A percentile compares a stretch with the other conserved stretches of the same genome.
phyloP scores from a whole-genome alignment of 2,113 vertebrate species.

The Epinephelus lanceolatus region DNA sequence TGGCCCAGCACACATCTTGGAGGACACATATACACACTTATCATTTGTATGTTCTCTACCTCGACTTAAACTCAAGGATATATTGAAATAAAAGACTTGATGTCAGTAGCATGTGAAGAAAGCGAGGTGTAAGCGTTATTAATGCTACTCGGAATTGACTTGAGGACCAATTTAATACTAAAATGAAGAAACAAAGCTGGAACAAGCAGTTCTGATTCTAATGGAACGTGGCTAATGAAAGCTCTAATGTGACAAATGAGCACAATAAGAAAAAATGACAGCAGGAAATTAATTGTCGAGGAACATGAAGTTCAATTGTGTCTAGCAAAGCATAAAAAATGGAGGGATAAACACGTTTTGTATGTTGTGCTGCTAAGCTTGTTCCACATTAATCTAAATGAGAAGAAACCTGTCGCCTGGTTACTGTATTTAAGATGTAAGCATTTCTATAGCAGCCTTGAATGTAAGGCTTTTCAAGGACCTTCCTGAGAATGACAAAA shows the following conservation, averaged over 20 bases:
- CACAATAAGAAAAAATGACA: constrained; percentile 60
- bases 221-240: constrained; percentile 62
- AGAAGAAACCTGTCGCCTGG: neutral
- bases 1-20: constrained; percentile 98
- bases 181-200: constrained; percentile 32
- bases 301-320: constrained; percentile 23
- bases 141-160: constrained; percentile 21
- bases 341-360: constrained; percentile 31
- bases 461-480: neutral
- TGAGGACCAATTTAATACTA: constrained; percentile 34
- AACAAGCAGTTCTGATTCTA: constrained; percentile 32
- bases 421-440: neutral
- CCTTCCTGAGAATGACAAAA: neutral
- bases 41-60: constrained; percentile 1
- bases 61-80: neutral
- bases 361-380: neutral
- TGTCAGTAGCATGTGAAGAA: neutral
- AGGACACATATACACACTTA: constrained; percentile 75
- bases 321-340: constrained; percentile 38
- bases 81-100: neutral
- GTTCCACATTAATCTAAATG: constrained; percentile 31
- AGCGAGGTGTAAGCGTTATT: constrained; percentile 10
- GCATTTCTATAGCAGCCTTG: neutral
- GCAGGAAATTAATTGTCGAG: constrained; percentile 57
- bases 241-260: constrained; percentile 59